These are phyloP conservation scores for Aelia acuminata DNA, from an alignment of 2,888 invertebrate genomes.

Conservation along the genomic window DNA sequence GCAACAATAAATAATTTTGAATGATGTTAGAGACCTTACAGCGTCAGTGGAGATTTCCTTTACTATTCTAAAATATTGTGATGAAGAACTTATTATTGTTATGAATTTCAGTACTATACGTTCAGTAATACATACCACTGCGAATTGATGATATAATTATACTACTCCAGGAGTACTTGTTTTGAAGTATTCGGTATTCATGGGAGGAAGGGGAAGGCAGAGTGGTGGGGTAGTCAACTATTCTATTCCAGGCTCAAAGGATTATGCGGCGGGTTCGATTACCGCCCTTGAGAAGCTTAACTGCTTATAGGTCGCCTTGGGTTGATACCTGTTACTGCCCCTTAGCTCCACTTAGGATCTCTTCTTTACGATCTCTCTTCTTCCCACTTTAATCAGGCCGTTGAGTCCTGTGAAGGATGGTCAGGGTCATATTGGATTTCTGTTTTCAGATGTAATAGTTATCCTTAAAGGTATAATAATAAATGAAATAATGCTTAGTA, in stretches of 20 bases:
- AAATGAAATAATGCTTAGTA: too few species aligned
- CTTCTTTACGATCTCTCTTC: not conserved
- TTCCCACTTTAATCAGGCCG: not conserved
- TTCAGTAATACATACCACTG: too few species aligned
- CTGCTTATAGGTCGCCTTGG: not conserved
- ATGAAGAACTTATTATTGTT: too few species aligned
- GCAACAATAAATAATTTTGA: too few species aligned
- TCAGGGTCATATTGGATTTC: not conserved
- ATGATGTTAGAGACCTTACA: too few species aligned
- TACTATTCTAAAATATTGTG: too few species aligned
- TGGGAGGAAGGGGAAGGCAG: not conserved
- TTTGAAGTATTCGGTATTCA: not conserved
- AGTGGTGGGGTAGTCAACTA: too few species aligned
- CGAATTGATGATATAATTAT: not conserved
- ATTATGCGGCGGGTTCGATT: constrained; percentile 26
- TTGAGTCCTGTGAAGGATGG: not conserved
- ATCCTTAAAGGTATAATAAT: not conserved
- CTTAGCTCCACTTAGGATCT: not conserved
- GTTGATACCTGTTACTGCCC: constrained; percentile 2
- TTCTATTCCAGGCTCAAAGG: not conserved
- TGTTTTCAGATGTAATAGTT: not conserved
- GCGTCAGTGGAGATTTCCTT: too few species aligned
- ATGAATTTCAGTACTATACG: too few species aligned
- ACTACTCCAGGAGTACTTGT: not conserved
- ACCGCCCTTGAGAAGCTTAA: not conserved